These are phyloP conservation scores for Zelostemma sp. DNA, from an alignment of 1,140 invertebrate genomes.

Conservation along the genomic window DNA sequence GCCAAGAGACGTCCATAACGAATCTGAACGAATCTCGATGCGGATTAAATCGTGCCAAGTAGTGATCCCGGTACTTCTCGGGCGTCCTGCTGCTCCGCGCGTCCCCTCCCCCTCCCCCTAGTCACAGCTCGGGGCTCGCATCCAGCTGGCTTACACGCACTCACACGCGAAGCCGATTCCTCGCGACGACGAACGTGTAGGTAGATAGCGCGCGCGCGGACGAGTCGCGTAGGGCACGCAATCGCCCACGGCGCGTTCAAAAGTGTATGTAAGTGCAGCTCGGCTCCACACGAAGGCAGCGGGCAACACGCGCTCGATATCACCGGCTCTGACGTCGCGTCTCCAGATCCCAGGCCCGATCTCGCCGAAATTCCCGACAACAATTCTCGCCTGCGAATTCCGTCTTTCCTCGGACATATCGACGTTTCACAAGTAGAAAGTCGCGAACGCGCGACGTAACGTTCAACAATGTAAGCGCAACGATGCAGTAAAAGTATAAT, in stretches of 20 bases:
- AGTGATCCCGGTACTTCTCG: slow-evolving; percentile 17
- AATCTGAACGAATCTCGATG: slow-evolving; percentile 34
- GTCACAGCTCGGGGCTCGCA: slow-evolving; percentile 11
- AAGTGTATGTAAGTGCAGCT: slow-evolving; percentile 4
- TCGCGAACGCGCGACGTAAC: too few species aligned
- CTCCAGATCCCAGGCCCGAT: neutral
- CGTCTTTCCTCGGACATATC: too few species aligned
- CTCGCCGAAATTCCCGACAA: slow-evolving; percentile 1
- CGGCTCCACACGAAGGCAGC: neutral
- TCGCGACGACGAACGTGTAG: slow-evolving; percentile 21
- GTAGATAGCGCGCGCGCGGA: slow-evolving; percentile 18
- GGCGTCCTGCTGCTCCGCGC: slow-evolving; percentile 1
- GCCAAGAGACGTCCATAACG: slow-evolving; percentile 33
- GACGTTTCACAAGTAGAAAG: too few species aligned
- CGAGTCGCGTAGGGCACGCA: slow-evolving; percentile 31
- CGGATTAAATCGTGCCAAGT: slow-evolving; percentile 44
- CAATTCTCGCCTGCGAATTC: slow-evolving; percentile 9
- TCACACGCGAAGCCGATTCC: slow-evolving; percentile 7
- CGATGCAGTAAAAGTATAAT: too few species aligned
- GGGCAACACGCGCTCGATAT: slow-evolving; percentile 34
- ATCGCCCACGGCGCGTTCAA: slow-evolving; percentile 23
- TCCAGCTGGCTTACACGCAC: slow-evolving; percentile 24
- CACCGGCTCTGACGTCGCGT: slow-evolving; percentile 45
- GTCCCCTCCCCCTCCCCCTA: slow-evolving; percentile 12
- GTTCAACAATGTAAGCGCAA: too few species aligned